phyloP scores from a whole-genome alignment of 2,888 invertebrate species.

The Caenorhabditis doughertyi region DNA sequence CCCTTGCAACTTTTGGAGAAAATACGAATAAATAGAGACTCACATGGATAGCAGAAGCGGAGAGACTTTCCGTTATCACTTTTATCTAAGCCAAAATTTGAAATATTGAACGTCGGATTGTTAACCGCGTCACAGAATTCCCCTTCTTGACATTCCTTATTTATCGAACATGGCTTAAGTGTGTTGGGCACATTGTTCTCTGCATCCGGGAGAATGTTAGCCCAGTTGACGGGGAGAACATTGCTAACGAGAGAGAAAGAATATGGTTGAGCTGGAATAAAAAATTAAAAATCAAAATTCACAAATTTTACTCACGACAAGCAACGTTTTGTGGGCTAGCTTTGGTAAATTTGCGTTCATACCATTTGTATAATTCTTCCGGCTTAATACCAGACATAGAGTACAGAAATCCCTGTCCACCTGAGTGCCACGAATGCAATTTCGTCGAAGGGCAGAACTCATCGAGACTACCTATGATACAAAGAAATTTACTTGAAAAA shows the following conservation, averaged over 20 bases:
- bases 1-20: too few species aligned
- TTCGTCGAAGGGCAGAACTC: neutral
- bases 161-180: neutral
- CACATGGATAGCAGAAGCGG: constrained; percentile 41
- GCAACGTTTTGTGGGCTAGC: constrained; percentile 9
- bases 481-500: too few species aligned
- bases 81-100: neutral
- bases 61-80: neutral
- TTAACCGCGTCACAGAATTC: constrained; percentile 36
- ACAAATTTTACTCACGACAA: constrained; percentile 31
- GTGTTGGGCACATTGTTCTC: neutral
- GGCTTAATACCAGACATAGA: too few species aligned
- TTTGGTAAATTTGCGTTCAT: neutral
- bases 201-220: too few species aligned
- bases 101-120: constrained; percentile 37
- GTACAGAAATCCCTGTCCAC: neutral
- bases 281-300: too few species aligned
- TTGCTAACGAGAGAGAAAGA: constrained; percentile 26
- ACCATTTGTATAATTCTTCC: too few species aligned
- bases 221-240: too few species aligned
- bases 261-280: constrained; percentile 35
- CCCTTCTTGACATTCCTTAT: neutral
- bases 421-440: neutral
- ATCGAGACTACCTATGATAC: too few species aligned
- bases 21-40: neutral